Base-by-base conservation (phyloP, 2,888 invertebrate genomes). In the Margaritifera margaritifera region DNA sequence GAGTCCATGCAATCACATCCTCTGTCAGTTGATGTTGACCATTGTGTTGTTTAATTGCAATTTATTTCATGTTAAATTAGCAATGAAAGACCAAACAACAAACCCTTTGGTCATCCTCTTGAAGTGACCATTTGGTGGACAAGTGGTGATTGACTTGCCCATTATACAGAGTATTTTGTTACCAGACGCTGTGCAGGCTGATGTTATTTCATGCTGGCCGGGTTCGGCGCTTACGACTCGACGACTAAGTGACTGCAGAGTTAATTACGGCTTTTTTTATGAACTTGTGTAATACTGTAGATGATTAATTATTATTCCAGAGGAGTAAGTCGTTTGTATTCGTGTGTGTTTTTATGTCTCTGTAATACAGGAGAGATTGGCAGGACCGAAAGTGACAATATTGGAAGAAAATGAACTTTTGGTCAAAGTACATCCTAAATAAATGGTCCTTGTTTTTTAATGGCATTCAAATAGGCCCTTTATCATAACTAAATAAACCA, bases 61-160 rank as follows among this genome's bases (percentile, higher is more conserved):
- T 67, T 79, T 79, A 75, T 75, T 78, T 80, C 74, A 76, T 62
- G 74, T 70, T 74, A 78, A 77, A 80, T 80, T 77, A 78, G 66
- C 66, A 67, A 54, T 80, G 76, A 77, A 78, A 78, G 74, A 64
- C 31, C 24, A 68, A 69, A 72, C 68, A 72, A 75, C 72, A 66
- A 64, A 67, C 67, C 65, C 74, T 68, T 64, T 64, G 69, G 72
- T 66, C 66, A 62, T 68, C 64, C 64, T 58, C 53, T 64, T 69
- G 72, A 59, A 65, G 52, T 53, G 61, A 71, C 64, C 69, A 58
- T n/a, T 51, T 59, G 69, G 58, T 63, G 64, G 55, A 27, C 63
- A 56, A 64, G 67, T 67, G 73, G 67, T 70, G 73, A 73, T 68
- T 66, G 73, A 73, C 69, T 64, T 25, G 51, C 54, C 67, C 69